These are phyloP conservation scores for Taenioides sp. DNA, from an alignment of 2,797 vertebrate species.

Conservation along the genomic window DNA sequence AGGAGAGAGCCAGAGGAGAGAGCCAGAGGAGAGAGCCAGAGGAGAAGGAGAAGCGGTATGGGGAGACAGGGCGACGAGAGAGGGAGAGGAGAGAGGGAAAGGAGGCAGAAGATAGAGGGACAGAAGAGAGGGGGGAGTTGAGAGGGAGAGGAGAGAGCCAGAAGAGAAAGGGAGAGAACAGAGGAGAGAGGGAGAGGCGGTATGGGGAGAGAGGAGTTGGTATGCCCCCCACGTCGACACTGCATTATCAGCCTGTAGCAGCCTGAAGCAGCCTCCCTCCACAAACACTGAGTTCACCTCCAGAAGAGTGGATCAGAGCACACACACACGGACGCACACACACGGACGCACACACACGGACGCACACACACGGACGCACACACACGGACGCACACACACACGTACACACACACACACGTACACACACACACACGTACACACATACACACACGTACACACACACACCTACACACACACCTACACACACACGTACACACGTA, in stretches of 20 bases:
- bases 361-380: slow-evolving; percentile 4
- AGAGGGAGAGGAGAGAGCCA: not conserved
- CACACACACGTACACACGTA: not conserved
- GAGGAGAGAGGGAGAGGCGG: no score
- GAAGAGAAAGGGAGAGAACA: slow-evolving; percentile 5
- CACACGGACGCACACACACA: no score
- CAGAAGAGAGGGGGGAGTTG: no score
- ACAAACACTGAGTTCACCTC: slow-evolving; percentile 33
- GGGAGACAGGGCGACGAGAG: slow-evolving; percentile 7
- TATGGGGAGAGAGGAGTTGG: slow-evolving; percentile 53
- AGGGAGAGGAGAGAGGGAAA: not conserved
- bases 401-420: no score
- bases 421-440: not conserved
- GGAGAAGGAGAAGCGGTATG: slow-evolving; percentile 3
- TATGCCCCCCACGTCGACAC: slow-evolving; percentile 55
- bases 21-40: no score
- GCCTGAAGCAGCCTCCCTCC: slow-evolving; percentile 45
- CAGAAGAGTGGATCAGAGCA: slow-evolving; percentile 19
- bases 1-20: no score
- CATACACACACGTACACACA: not conserved
- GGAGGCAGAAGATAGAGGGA: no score
- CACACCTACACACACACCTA: no score
- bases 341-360: no score
- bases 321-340: not conserved
- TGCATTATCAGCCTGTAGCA: slow-evolving; percentile 65